Evolutionary conservation across 2,113 vertebrate species (phyloP).

Genomic region (Rostratula benghalensis): DNA sequence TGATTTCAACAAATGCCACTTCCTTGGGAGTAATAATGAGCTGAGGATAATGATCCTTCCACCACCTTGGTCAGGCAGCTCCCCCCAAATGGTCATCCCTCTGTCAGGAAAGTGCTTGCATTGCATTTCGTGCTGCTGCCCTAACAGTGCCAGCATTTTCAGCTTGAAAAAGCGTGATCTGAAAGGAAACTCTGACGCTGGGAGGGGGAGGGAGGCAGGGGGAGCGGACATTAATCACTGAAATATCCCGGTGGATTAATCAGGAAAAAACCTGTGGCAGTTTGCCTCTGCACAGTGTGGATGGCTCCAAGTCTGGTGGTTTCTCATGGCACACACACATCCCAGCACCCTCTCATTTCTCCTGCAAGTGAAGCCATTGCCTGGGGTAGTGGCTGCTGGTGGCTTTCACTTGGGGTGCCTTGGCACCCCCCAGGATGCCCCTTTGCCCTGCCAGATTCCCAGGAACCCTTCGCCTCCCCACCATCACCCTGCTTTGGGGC

Average conservation of each 20-base stretch:
- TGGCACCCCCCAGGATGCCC: neutral
- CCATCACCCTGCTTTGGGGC: neutral
- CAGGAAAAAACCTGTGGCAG: neutral
- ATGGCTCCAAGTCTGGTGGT: rapidly evolving
- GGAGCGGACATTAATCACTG: neutral
- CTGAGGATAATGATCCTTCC: neutral
- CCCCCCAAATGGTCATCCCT: rapidly evolving
- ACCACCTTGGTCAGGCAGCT: neutral
- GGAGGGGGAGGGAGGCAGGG: neutral
- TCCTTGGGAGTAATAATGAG: neutral
- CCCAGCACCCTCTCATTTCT: neutral
- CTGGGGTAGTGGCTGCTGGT: neutral
- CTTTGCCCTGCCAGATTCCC: neutral
- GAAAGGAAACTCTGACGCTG: neutral
- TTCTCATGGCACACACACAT: rapidly evolving
- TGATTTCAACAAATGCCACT: neutral
- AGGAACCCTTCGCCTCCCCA: neutral
- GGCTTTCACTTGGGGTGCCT: neutral
- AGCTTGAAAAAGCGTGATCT: neutral
- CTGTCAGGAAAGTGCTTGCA: neutral
- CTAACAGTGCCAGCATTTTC: neutral
- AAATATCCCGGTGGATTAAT: neutral
- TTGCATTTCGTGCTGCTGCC: neutral
- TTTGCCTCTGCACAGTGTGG: rapidly evolving
- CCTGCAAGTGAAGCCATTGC: rapidly evolving